Evolutionary conservation across 2,797 vertebrate genomes (phyloP).

Genomic region (Petrocephalus schoutedeni): DNA sequence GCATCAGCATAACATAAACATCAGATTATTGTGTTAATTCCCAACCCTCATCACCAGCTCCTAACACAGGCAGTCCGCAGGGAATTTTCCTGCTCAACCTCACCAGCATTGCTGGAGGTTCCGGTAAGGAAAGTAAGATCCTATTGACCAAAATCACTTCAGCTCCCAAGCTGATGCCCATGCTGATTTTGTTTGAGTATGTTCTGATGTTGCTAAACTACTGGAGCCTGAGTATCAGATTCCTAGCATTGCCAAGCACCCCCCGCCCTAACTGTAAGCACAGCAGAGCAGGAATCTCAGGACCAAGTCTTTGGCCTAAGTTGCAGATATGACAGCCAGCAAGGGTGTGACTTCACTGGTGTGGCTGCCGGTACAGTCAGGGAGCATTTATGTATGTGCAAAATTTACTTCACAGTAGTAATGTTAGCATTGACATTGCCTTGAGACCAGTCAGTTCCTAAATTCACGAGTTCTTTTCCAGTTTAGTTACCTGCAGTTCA

Average conservation of each 20-base stretch:
- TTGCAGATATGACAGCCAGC: background rate
- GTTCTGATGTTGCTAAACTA: background rate
- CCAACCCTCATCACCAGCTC: background rate
- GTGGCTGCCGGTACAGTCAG: background rate
- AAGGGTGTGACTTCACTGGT: background rate
- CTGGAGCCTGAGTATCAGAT: background rate
- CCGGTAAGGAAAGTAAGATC: background rate
- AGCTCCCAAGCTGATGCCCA: background rate
- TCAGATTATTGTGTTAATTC: background rate
- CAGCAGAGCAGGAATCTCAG: background rate
- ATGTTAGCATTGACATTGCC: background rate
- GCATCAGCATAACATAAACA: background rate
- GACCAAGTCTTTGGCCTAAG: background rate
- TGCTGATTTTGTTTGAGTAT: background rate
- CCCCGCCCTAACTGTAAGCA: background rate
- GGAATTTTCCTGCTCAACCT: background rate
- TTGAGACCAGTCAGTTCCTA: background rate
- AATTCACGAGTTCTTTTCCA: background rate
- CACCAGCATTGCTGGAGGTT: background rate
- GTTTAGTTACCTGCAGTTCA: background rate
- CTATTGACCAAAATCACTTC: background rate
- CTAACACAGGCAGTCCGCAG: background rate
- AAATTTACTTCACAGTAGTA: background rate
- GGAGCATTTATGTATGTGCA: background rate
- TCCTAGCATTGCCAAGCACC: background rate